These are phyloP conservation scores for Zootermopsis nevadensis DNA, from an alignment of 2,888 invertebrate genomes.

Conservation along the genomic window DNA sequence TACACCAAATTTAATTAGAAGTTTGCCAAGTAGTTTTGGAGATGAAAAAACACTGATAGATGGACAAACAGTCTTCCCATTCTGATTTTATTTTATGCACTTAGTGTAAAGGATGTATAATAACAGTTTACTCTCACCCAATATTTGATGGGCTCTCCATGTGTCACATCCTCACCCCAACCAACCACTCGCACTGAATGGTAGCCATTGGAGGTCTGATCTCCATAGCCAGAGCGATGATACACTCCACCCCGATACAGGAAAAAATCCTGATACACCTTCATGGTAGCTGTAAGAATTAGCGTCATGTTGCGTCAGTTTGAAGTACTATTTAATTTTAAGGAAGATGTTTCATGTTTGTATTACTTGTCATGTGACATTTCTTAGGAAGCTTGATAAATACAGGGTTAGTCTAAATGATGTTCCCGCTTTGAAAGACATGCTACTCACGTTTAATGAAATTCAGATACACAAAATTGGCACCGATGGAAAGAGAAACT, in stretches of 20 bases:
- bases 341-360: not conserved
- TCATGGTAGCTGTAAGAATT: constrained; percentile 80
- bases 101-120: too few relatives aligned
- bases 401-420: too few relatives aligned
- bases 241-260: constrained; percentile 89
- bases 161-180: constrained; percentile 81
- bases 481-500: too few relatives aligned
- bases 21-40: too few relatives aligned
- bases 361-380: not conserved
- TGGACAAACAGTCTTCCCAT: too few relatives aligned
- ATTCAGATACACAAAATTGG: too few relatives aligned
- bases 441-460: too few relatives aligned
- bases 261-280: constrained; percentile 93
- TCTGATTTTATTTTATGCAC: too few relatives aligned
- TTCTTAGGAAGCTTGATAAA: not conserved
- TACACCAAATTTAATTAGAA: too few relatives aligned
- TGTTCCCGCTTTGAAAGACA: too few relatives aligned
- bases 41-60: too few relatives aligned
- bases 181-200: constrained; percentile 94
- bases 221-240: constrained; percentile 68
- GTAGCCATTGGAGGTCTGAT: constrained; percentile 73
- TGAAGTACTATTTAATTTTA: not conserved
- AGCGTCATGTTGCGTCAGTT: too few relatives aligned
- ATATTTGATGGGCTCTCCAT: constrained; percentile 74
- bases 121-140: constrained; percentile 75